Evolutionary conservation across 1,140 invertebrate genomes (phyloP), one percentile per base, ranked within the genome.

Genomic region (Chelonus insularis): DNA sequence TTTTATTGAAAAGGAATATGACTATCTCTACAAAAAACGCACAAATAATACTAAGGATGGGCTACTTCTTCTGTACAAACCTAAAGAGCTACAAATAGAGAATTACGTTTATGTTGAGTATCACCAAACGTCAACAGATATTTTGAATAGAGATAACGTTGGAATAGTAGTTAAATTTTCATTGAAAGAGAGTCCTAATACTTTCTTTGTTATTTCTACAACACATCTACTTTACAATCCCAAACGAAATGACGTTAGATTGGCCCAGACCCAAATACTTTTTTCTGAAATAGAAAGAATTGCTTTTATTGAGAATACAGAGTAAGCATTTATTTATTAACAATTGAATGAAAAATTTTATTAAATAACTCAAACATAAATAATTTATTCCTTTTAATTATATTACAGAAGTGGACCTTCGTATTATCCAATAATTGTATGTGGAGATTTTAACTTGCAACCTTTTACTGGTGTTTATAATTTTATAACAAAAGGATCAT

Each of bases 221-320:
- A 98, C 96, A 0, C 96, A 98, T 82, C 82, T 98, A n/a, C 80
- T 98, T 4, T 98, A 91, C 74, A 98, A 98, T 84, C 94, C 93
- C 0, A 88, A 82, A 68, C 79, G 96, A 21, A 87, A 91, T 18
- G 95, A 98, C 77, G 87, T 97, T 0, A 88, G 95, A 70, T 81
- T 97, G 12, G 94, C 92, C 0, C 96, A 98, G 79, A 80, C 87
- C 16, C 86, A 91, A 70, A 71, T 94, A 36, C 77, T 97, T 2
- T 79, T 97, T 11, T 87, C 91, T 0, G 93, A 96, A 79, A 82
- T 98, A 8, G 91, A 95, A 60, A 83, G 87, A 63, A 85, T 95
- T 60, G 85, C 91, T n/a, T 91, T 84, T 70, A 68, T 79, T 36
- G 72, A 78, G 41, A 81, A 78, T 52, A 72, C 72, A 4, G 52